Percentiles rank a stretch among this genome's conserved stretches.
Evolutionary conservation across 2,888 invertebrate species (phyloP).

Genomic region (Ophraella communa): DNA sequence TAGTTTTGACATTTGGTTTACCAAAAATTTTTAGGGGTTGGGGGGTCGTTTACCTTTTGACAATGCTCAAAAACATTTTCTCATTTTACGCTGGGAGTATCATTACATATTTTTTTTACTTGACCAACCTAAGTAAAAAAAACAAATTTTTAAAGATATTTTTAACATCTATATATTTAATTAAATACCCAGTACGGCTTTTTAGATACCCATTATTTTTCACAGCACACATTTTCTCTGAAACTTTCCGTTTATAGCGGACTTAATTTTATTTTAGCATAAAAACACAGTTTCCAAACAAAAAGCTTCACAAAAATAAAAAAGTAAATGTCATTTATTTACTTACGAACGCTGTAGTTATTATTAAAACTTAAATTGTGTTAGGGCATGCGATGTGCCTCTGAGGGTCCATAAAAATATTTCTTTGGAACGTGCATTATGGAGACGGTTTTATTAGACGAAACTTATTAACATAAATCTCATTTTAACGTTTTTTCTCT

Average conservation of each 20-base stretch:
- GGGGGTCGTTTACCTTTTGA: no score
- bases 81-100: no score
- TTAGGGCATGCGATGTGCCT: background rate
- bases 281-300: conserved; percentile 10
- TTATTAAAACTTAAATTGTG: conserved; percentile 6
- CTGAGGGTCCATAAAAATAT: background rate
- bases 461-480: conserved; percentile 4
- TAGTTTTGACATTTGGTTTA: no score
- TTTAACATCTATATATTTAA: no score
- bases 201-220: no score
- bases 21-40: no score
- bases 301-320: background rate
- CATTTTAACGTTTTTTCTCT: background rate
- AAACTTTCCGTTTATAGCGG: background rate
- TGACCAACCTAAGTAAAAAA: no score
- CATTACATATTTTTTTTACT: no score
- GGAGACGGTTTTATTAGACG: background rate
- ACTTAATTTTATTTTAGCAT: background rate
- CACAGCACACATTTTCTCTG: background rate
- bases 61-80: no score
- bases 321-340: background rate
- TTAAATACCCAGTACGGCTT: no score
- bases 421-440: background rate
- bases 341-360: background rate
- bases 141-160: no score